Evolutionary conservation across 2,888 invertebrate species (phyloP).

Genomic region (Calephelis perditalis): DNA sequence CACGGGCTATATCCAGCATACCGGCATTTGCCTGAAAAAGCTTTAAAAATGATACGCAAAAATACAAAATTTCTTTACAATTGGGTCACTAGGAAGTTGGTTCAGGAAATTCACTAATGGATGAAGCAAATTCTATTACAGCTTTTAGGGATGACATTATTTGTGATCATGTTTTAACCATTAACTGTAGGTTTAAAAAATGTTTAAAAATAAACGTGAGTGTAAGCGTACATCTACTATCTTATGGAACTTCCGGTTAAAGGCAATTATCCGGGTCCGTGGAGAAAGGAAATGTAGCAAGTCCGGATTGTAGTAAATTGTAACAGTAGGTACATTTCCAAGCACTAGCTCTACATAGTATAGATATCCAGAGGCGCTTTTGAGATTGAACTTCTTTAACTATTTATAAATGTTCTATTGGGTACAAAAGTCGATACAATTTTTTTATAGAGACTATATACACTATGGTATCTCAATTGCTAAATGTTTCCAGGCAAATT

Average conservation of each 20-base stretch:
- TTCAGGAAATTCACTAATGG: slow-evolving; percentile 49
- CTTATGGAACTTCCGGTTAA: not conserved
- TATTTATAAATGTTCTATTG: too few relatives aligned
- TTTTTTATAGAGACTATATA: too few relatives aligned
- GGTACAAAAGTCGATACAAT: too few relatives aligned
- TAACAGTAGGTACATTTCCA: not conserved
- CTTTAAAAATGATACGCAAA: not conserved
- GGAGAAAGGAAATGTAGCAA: not conserved
- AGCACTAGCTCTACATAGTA: not conserved
- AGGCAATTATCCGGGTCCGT: not conserved
- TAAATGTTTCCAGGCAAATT: too few relatives aligned
- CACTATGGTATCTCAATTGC: too few relatives aligned
- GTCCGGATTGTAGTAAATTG: not conserved
- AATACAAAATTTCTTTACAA: slow-evolving; percentile 17
- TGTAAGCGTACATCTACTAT: not conserved
- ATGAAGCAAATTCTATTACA: slow-evolving; percentile 33
- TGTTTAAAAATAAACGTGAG: not conserved
- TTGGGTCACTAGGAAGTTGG: slow-evolving; percentile 33
- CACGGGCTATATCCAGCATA: too few relatives aligned
- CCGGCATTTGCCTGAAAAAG: too few relatives aligned
- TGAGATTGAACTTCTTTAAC: too few relatives aligned
- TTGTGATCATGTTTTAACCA: not conserved
- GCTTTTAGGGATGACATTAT: slow-evolving; percentile 12
- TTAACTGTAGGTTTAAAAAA: not conserved
- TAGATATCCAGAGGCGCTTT: too few relatives aligned